Evolutionary conservation across 1,140 invertebrate genomes (phyloP).

Genomic region (Mylabris phalerata): DNA sequence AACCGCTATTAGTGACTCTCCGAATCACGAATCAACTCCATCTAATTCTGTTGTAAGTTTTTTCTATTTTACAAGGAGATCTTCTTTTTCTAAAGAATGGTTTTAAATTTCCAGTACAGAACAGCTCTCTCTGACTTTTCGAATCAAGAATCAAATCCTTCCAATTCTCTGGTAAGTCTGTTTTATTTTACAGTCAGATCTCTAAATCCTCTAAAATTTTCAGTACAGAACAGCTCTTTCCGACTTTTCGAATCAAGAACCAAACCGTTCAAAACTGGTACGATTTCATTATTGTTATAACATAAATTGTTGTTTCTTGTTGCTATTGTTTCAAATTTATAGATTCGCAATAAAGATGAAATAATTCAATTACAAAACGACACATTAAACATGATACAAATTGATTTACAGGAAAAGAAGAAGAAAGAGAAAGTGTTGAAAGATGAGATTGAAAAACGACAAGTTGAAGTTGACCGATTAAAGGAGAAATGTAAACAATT

Average conservation of each 20-base stretch:
- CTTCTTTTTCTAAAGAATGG: too few relatives aligned
- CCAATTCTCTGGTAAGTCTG: too few relatives aligned
- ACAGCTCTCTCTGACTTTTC: too few relatives aligned
- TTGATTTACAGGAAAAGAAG: constrained; percentile 26
- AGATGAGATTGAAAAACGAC: constrained; percentile 9
- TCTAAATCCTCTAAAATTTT: too few relatives aligned
- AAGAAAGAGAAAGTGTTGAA: constrained; percentile 28
- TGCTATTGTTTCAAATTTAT: not conserved
- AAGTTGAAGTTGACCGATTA: constrained; percentile 20
- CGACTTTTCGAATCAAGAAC: too few relatives aligned
- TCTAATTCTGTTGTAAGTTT: too few relatives aligned
- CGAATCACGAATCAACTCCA: too few relatives aligned
- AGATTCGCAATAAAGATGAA: constrained; percentile 21
- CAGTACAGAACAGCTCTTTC: too few relatives aligned
- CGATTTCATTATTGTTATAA: not conserved
- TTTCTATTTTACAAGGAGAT: too few relatives aligned
- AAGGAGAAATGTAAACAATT: constrained; percentile 19
- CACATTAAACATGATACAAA: constrained; percentile 22
- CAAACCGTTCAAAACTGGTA: not conserved
- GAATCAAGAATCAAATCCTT: not conserved
- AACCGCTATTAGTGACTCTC: too few relatives aligned
- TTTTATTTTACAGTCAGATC: too few relatives aligned
- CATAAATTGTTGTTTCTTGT: not conserved
- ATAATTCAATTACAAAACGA: constrained; percentile 15
- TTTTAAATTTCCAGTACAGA: too few relatives aligned